These are phyloP conservation scores for Nymphalis polychloros DNA, from an alignment of 2,888 invertebrate species.

Conservation along the genomic window DNA sequence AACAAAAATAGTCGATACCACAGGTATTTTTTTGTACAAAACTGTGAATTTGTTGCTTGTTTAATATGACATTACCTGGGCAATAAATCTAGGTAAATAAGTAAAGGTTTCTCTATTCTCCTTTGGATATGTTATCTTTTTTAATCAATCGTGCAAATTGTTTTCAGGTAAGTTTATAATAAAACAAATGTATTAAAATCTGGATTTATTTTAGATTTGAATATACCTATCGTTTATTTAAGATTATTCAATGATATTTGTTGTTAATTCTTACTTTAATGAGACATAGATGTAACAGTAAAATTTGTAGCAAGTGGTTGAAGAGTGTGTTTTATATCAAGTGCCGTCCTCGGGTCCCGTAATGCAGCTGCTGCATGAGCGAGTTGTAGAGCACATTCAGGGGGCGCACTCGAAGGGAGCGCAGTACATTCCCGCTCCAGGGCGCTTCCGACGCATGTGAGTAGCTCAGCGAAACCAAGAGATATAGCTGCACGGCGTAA, in stretches of 20 bases:
- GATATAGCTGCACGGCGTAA: conserved; percentile 94
- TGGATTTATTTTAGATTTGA: too few relatives aligned
- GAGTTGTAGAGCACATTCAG: conserved; percentile 93
- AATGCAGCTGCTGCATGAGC: conserved; percentile 93
- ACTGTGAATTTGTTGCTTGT: too few relatives aligned
- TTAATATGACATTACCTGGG: too few relatives aligned
- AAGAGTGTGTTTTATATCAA: conserved; percentile 71
- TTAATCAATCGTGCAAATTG: too few relatives aligned
- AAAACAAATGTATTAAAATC: too few relatives aligned
- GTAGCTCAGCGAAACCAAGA: conserved; percentile 93
- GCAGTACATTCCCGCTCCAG: conserved; percentile 94
- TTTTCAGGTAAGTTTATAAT: too few relatives aligned
- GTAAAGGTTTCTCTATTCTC: too few relatives aligned
- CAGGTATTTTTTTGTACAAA: too few relatives aligned
- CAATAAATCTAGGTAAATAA: too few relatives aligned
- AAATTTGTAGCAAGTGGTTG: conserved; percentile 64
- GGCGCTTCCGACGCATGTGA: conserved; percentile 92
- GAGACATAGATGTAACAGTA: conserved; percentile 55
- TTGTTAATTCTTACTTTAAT: conserved; percentile 40
- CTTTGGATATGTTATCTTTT: too few relatives aligned
- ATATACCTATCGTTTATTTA: background rate
- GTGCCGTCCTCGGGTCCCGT: conserved; percentile 84
- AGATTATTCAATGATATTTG: too few relatives aligned
- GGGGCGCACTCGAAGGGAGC: conserved; percentile 88
- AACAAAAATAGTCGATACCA: too few relatives aligned